phyloP scores from a whole-genome alignment of 2,888 invertebrate genomes.

The Camponotus fellah region DNA sequence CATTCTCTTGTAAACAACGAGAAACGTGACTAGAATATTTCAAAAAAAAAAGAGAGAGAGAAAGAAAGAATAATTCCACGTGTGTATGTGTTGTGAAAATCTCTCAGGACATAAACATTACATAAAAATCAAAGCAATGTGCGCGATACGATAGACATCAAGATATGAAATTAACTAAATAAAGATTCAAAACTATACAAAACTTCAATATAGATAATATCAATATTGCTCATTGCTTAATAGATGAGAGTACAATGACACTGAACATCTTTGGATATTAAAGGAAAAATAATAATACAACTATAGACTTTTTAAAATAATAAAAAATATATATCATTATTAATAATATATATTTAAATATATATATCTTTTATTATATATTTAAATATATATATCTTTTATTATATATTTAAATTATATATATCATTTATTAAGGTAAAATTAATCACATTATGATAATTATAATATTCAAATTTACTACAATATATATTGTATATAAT shows the following conservation, averaged over 20 bases:
- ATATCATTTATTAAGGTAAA: conserved; percentile 11
- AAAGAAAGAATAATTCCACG: conserved; percentile 17
- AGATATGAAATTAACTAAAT: conserved; percentile 21
- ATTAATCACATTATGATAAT: not conserved
- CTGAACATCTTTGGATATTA: not conserved
- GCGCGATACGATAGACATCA: not conserved
- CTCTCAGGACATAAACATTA: not conserved
- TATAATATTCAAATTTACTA: conserved; percentile 14
- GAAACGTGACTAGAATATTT: conserved; percentile 57
- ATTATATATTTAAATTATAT: too few species aligned
- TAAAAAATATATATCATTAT: not conserved
- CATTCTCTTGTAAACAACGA: conserved; percentile 61
- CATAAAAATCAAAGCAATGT: not conserved
- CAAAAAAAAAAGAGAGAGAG: conserved; percentile 13
- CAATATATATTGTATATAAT: too few species aligned
- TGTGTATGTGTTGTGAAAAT: conserved; percentile 1
- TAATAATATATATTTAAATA: too few species aligned
- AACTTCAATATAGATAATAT: not conserved
- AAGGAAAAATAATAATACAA: not conserved
- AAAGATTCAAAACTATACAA: not conserved
- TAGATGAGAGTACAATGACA: not conserved
- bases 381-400: too few species aligned
- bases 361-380: too few species aligned
- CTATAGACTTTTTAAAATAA: not conserved
- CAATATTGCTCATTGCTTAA: not conserved